A percentile compares a stretch with the other conserved stretches of the same genome.
Evolutionary conservation across 2,797 vertebrate genomes (phyloP).

Genomic region (Parambassis ranga): DNA sequence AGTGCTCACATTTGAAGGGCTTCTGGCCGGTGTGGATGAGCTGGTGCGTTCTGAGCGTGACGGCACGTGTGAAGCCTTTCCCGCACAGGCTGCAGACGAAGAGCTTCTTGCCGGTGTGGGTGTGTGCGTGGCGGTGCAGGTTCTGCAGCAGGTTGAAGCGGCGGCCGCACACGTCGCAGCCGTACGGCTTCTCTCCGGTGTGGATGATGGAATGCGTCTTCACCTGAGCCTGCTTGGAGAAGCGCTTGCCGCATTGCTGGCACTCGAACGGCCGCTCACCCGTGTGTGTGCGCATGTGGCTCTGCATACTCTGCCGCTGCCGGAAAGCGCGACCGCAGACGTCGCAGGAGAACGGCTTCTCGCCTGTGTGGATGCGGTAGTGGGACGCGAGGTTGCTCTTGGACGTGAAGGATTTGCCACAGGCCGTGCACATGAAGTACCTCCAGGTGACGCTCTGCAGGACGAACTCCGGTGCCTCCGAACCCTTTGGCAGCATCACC

Average conservation of each 20-base stretch:
- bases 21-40: slow-evolving; percentile 80
- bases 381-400: slow-evolving; percentile 66
- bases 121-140: slow-evolving; percentile 73
- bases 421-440: slow-evolving; percentile 52
- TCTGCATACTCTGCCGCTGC: slow-evolving; percentile 68
- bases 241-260: slow-evolving; percentile 71
- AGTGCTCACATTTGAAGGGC: slow-evolving; percentile 72
- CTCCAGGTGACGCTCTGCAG: slow-evolving; percentile 44
- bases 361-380: slow-evolving; percentile 61
- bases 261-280: slow-evolving; percentile 71
- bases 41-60: slow-evolving; percentile 75
- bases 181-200: slow-evolving; percentile 69
- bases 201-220: slow-evolving; percentile 75
- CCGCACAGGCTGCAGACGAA: slow-evolving; percentile 73
- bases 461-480: not conserved
- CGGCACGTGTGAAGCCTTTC: slow-evolving; percentile 77
- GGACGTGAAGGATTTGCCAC: slow-evolving; percentile 70
- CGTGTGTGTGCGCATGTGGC: slow-evolving; percentile 64
- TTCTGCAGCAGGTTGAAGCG: slow-evolving; percentile 79
- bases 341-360: slow-evolving; percentile 66
- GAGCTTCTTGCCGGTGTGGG: slow-evolving; percentile 69
- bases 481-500: not conserved
- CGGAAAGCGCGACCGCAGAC: slow-evolving; percentile 66
- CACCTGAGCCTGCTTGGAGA: slow-evolving; percentile 74
- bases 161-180: slow-evolving; percentile 72